phyloP scores from a whole-genome alignment of 1,140 invertebrate species.

The Trichomalopsis sarcophagae region DNA sequence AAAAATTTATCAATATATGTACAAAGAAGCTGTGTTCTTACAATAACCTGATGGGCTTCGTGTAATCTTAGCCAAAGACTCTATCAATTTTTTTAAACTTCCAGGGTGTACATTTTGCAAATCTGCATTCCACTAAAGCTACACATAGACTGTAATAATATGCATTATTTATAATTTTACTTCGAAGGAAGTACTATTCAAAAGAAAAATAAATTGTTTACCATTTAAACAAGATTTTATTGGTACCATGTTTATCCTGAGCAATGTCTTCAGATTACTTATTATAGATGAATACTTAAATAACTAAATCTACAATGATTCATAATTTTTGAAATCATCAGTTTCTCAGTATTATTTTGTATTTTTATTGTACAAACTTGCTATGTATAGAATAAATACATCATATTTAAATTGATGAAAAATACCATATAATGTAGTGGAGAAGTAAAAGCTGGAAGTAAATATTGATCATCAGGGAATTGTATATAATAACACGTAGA shows the following conservation, averaged over 20 bases:
- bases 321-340: constrained; percentile 29
- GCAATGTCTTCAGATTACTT: constrained; percentile 23
- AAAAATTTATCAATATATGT: constrained; percentile 47
- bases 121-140: constrained; percentile 52
- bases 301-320: constrained; percentile 5
- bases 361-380: constrained; percentile 33
- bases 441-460: constrained; percentile 41
- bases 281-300: constrained; percentile 34
- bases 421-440: constrained; percentile 27
- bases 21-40: constrained; percentile 55
- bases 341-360: constrained; percentile 42
- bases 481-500: constrained; percentile 50
- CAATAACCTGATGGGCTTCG: constrained; percentile 54
- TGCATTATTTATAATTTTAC: constrained; percentile 38
- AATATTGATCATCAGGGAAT: constrained; percentile 51
- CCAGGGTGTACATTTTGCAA: constrained; percentile 51
- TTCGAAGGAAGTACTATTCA: constrained; percentile 47
- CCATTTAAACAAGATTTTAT: constrained; percentile 57
- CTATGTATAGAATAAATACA: constrained; percentile 32
- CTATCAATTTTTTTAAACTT: constrained; percentile 49
- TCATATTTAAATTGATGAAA: constrained; percentile 41
- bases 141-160: constrained; percentile 18
- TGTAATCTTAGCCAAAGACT: constrained; percentile 52
- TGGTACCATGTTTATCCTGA: constrained; percentile 37
- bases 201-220: constrained; percentile 64